Conservation (phyloP, 2,888 invertebrate species). For the Helobdella robusta region DNA sequence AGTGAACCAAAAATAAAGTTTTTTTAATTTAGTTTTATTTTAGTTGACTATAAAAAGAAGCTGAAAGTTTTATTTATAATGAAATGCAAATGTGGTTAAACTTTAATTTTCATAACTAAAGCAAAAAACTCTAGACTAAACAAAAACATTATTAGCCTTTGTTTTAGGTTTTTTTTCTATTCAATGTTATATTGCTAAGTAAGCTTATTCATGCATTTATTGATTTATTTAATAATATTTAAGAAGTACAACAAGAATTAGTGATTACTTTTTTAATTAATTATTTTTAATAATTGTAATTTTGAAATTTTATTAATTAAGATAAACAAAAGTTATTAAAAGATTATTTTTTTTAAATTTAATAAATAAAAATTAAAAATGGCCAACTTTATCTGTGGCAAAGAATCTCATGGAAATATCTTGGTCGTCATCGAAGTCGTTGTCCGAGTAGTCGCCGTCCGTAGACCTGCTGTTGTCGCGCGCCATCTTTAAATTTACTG, state of each 20-base stretch:
- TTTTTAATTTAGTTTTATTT: not conserved
- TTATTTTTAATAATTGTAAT: no score
- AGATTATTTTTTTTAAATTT: no score
- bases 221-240: no score
- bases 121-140: not conserved
- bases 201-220: no score
- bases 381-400: slow-evolving; percentile 14
- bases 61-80: not conserved
- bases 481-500: no score
- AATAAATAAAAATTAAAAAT: no score
- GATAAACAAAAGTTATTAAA: no score
- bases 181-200: no score
- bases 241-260: no score
- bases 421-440: slow-evolving; percentile 11
- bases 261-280: no score
- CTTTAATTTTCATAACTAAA: not conserved
- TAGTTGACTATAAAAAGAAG: not conserved
- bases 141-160: not conserved
- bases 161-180: no score
- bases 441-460: slow-evolving; percentile 12
- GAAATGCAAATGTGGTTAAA: not conserved
- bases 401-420: slow-evolving; percentile 15
- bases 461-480: slow-evolving; percentile 13
- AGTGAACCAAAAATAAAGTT: slow-evolving; percentile 18
- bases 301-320: no score